Conservation (phyloP, 2,888 invertebrate genomes). For the Myopa tessellatipennis region DNA sequence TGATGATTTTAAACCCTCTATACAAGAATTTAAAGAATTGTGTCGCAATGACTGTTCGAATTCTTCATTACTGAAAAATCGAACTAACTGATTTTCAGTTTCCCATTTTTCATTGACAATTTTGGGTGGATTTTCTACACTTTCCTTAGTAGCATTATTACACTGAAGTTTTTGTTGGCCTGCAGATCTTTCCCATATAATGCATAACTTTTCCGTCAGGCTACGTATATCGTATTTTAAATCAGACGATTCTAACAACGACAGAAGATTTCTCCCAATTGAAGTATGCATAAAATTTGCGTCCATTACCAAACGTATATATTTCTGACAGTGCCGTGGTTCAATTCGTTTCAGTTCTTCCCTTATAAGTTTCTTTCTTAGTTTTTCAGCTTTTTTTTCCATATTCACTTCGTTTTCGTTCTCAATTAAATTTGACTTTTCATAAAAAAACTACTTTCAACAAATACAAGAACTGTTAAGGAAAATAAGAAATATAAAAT, state of each 20-base stretch:
- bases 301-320: slow-evolving; percentile 60
- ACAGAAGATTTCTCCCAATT: slow-evolving; percentile 52
- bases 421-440: background rate
- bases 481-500: too few relatives aligned
- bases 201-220: slow-evolving; percentile 52
- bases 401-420: slow-evolving; percentile 7
- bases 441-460: background rate
- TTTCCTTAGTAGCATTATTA: background rate
- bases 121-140: background rate
- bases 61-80: slow-evolving; percentile 54
- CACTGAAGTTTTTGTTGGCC: slow-evolving; percentile 55
- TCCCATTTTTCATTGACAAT: slow-evolving; percentile 54
- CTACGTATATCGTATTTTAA: slow-evolving; percentile 56
- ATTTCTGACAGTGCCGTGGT: slow-evolving; percentile 65
- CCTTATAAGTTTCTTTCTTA: slow-evolving; percentile 53
- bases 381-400: slow-evolving; percentile 57
- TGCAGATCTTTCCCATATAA: slow-evolving; percentile 64
- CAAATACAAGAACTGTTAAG: background rate
- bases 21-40: slow-evolving; percentile 49
- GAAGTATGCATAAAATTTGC: slow-evolving; percentile 47
- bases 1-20: slow-evolving; percentile 48
- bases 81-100: slow-evolving; percentile 56
- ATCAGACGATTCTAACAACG: slow-evolving; percentile 48
- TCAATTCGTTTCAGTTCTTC: slow-evolving; percentile 60
- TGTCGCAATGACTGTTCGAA: slow-evolving; percentile 52